Percentiles rank a stretch among this genome's conserved stretches.
These are phyloP conservation scores for Champsocephalus gunnari DNA, from an alignment of 2,797 vertebrate species.

Conservation along the genomic window DNA sequence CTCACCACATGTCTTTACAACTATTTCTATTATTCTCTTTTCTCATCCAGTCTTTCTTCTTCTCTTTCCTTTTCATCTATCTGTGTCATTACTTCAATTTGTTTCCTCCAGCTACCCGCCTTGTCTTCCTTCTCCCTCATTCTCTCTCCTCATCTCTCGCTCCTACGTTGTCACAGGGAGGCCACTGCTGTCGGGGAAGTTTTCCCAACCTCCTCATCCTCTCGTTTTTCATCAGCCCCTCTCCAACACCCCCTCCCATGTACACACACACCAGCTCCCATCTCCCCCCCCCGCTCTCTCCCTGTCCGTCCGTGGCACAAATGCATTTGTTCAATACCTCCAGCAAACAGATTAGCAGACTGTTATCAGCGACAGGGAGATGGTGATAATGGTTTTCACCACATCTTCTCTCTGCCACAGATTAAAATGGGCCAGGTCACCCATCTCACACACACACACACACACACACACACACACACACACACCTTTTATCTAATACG, in stretches of 20 bases:
- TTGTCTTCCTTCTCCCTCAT: conserved; percentile 66
- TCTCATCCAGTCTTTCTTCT: conserved; percentile 55
- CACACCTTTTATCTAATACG: neutral
- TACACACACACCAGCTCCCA: conserved; percentile 29
- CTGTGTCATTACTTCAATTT: conserved; percentile 72
- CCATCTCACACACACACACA: conserved; percentile 52
- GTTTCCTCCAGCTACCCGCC: conserved; percentile 54
- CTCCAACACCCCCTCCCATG: conserved; percentile 20
- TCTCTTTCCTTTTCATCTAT: conserved; percentile 72
- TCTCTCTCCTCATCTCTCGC: conserved; percentile 53
- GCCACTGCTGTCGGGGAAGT: conserved; percentile 69
- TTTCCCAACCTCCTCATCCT: conserved; percentile 80
- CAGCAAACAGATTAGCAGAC: conserved; percentile 95
- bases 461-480: conserved; percentile 30
- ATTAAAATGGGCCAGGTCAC: conserved; percentile 90
- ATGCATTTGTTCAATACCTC: conserved; percentile 94
- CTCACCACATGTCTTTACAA: conserved; percentile 3
- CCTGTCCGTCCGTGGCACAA: conserved; percentile 84
- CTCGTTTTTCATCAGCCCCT: conserved; percentile 81
- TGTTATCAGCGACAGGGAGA: conserved; percentile 93
- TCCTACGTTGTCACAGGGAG: conserved; percentile 64
- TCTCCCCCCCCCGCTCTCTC: conserved; percentile 56
- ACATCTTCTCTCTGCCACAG: conserved; percentile 94
- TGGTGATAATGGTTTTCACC: conserved; percentile 97
- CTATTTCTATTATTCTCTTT: conserved; percentile 23